Evolutionary conservation across 2,888 invertebrate species (phyloP), one percentile per base, ranked within the genome.

Genomic region (Eilema sororculum): DNA sequence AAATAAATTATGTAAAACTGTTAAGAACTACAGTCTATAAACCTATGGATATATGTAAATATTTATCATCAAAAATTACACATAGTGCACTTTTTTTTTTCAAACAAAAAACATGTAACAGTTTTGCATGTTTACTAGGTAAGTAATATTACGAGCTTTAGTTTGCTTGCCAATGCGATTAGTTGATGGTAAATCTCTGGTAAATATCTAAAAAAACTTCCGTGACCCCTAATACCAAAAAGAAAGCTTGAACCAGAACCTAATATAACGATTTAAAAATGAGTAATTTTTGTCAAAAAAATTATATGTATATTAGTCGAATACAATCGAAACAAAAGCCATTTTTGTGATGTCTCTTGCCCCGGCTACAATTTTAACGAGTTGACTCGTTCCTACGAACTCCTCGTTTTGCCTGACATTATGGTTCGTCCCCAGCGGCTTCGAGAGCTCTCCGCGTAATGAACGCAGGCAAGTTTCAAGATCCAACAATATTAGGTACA

Each of bases 401-500:
- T 71, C 62, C 67, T 75, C 69, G 67, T 78, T 71, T 73, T 73
- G 73, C 71, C 74, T 69, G 69, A 68, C 76, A 68, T 72, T 80
- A 80, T 76, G 75, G 72, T 71, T 60, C 68, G 20, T 68, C 68
- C 71, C 76, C 71, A 61, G 46, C 52, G 33, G 28, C 64, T 73
- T 81, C 65, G 69, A 82, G 83, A 63, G 68, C 71, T 64, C 83
- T 81, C 70, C 71, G 65, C 70, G 73, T 81, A 81, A 80, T 78
- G 81, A 81, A 77, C 71, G 64, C 68, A 67, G 68, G 74, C 72
- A 80, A 82, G 69, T 81, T 80, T 77, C 62, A 63, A 79, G 74
- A 67, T n/a, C 16, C 20, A 52, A 52, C 52, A 52, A 52, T n/a
- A 52, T 52, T 52, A 52, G 52, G 52, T 52, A 52, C 52, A 52